Percentiles rank a stretch among this genome's conserved stretches.
phyloP scores from a whole-genome alignment of 2,888 invertebrate species.

The Petrophora chlorosata region DNA sequence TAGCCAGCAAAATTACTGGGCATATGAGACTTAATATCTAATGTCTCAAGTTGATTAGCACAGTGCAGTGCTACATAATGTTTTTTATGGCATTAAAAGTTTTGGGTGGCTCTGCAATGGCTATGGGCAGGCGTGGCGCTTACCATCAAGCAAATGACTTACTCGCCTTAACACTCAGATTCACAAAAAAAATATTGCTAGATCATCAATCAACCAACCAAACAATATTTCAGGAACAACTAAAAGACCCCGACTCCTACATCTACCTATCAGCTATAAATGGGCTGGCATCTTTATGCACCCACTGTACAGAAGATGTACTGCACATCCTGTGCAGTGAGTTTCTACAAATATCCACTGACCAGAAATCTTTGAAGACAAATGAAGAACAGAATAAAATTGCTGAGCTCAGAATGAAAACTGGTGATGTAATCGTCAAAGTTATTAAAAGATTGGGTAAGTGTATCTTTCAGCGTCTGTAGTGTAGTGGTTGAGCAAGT shows the following conservation, averaged over 20 bases:
- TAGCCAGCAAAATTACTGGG: too few relatives aligned
- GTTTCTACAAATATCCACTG: conserved; percentile 75
- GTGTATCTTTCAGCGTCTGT: conserved; percentile 38
- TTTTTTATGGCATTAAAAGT: too few relatives aligned
- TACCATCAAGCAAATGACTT: too few relatives aligned
- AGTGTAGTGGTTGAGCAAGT: too few relatives aligned
- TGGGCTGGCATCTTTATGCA: conserved; percentile 88
- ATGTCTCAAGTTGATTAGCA: too few relatives aligned
- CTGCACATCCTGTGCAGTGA: conserved; percentile 87
- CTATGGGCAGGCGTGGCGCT: too few relatives aligned
- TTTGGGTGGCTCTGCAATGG: too few relatives aligned
- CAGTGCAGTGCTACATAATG: too few relatives aligned
- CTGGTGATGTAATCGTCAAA: conserved; percentile 91
- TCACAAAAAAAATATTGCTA: too few relatives aligned
- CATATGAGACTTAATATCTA: too few relatives aligned
- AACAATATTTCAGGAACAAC: conserved; percentile 83
- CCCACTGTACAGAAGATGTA: conserved; percentile 86
- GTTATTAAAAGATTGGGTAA: conserved; percentile 88
- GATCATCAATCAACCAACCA: too few relatives aligned
- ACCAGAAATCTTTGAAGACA: conserved; percentile 44
- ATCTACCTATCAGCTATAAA: conserved; percentile 91
- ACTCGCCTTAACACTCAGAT: too few relatives aligned
- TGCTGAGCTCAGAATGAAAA: conserved; percentile 87
- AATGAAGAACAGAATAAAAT: conserved; percentile 67
- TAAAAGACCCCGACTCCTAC: conserved; percentile 91